Evolutionary conservation across 23 tunicate genomes (phyloP).

Genomic region (Trididemnum miniatum): DNA sequence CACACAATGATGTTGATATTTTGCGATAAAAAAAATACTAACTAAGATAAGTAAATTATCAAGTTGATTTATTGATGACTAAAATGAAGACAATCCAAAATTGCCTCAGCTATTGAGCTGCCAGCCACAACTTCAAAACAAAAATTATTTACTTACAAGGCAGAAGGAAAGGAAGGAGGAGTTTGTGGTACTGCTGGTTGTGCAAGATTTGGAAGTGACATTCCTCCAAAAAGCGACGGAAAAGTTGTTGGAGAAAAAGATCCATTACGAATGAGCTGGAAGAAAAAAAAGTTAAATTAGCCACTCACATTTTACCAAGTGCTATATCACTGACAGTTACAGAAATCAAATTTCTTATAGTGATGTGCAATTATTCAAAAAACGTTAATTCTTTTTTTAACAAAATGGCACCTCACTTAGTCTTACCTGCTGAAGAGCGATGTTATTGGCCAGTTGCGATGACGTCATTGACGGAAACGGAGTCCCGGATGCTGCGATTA

Average conservation of each 20-base stretch:
- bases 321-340: no score
- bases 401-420: neutral
- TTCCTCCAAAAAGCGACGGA: conserved; percentile 18
- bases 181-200: neutral
- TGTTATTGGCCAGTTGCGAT: conserved; percentile 1
- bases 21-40: no score
- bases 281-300: neutral
- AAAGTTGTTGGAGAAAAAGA: conserved; percentile 41
- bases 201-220: neutral
- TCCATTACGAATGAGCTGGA: conserved; percentile 51
- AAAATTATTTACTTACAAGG: conserved; percentile 2
- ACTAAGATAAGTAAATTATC: no score
- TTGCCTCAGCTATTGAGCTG: no score
- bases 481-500: neutral
- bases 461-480: conserved; percentile 7
- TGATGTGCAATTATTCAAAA: no score
- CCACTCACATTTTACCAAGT: neutral
- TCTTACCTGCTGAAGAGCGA: conserved; percentile 15
- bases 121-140: no score
- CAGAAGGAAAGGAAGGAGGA: neutral
- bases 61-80: no score
- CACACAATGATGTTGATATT: no score
- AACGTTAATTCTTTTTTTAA: no score
- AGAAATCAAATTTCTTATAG: no score
- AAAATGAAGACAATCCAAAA: no score